Evolutionary conservation across 2,797 vertebrate species (phyloP).

Genomic region (Eupleurogrammus muticus): DNA sequence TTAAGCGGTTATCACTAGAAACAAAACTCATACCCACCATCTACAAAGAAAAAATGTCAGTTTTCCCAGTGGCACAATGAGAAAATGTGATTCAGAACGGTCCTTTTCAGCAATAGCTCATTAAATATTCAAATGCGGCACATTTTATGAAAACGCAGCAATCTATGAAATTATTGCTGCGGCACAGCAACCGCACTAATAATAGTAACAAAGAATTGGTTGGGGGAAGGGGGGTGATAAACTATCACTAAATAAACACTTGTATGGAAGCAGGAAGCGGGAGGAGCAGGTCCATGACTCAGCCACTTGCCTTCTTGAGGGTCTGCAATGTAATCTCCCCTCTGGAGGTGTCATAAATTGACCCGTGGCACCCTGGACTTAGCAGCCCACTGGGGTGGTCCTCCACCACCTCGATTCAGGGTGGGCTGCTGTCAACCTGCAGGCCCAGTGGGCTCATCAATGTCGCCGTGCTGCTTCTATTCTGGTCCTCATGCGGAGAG

Average conservation of each 20-base stretch:
- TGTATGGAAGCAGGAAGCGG: slow-evolving; percentile 43
- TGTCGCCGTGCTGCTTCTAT: slow-evolving; percentile 80
- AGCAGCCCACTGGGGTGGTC: slow-evolving; percentile 77
- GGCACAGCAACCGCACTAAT: slow-evolving; percentile 4
- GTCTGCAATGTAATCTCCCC: slow-evolving; percentile 63
- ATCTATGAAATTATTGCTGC: slow-evolving; percentile 9
- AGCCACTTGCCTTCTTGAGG: slow-evolving; percentile 61
- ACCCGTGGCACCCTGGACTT: slow-evolving; percentile 57
- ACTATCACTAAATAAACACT: slow-evolving; percentile 20
- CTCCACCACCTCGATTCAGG: slow-evolving; percentile 63
- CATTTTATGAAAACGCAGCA: slow-evolving; percentile 1
- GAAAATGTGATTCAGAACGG: neutral
- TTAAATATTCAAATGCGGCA: neutral
- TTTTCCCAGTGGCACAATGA: neutral
- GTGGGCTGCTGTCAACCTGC: slow-evolving; percentile 76
- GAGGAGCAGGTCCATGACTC: slow-evolving; percentile 41
- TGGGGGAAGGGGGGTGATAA: neutral
- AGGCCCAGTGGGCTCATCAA: slow-evolving; percentile 71
- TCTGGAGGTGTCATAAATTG: slow-evolving; percentile 73
- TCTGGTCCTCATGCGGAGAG: slow-evolving; percentile 71
- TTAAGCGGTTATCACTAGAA: too few species aligned
- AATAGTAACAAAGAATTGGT: slow-evolving; percentile 24
- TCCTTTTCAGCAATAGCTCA: neutral
- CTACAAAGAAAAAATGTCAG: neutral
- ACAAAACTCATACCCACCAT: too few species aligned